Evolutionary conservation across 37 sponge, comb jelly and placozoan species (phyloP).

Genomic region (Spongilla lacustris): DNA sequence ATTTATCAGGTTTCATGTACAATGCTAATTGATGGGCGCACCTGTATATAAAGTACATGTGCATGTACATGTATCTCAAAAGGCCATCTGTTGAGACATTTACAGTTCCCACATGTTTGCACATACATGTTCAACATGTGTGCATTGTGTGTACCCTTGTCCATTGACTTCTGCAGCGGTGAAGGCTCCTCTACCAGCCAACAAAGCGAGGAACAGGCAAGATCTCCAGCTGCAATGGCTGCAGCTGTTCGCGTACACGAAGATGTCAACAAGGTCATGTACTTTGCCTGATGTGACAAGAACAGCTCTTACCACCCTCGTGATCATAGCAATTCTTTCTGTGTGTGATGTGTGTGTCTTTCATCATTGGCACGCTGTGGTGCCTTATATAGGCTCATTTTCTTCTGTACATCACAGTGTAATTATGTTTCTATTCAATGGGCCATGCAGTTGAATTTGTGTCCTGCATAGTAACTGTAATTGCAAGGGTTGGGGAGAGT

Average conservation of each 20-base stretch:
- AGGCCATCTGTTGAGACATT: too few species aligned
- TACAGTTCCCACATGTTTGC: too few species aligned
- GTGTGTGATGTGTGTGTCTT: background rate
- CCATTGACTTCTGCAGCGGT: too few species aligned
- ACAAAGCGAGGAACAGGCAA: constrained; percentile 56
- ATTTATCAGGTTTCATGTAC: too few species aligned
- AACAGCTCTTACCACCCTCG: background rate
- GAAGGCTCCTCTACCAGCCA: constrained; percentile 68
- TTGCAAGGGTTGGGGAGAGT: background rate
- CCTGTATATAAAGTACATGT: too few species aligned
- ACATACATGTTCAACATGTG: too few species aligned
- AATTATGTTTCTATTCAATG: background rate
- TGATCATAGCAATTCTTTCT: background rate
- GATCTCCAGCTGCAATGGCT: constrained; percentile 77
- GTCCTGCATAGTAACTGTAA: background rate
- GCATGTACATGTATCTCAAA: too few species aligned
- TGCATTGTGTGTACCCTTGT: background rate
- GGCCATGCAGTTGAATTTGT: background rate
- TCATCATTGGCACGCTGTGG: background rate
- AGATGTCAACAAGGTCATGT: constrained; percentile 85
- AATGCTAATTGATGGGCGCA: too few species aligned
- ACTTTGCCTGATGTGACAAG: constrained; percentile 66
- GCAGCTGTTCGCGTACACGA: constrained; percentile 81
- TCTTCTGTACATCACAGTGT: background rate
- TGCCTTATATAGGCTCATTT: background rate